A percentile compares a stretch with the other conserved stretches of the same genome.
phyloP scores from a whole-genome alignment of 2,888 invertebrate species.

The Lymantria dispar region DNA sequence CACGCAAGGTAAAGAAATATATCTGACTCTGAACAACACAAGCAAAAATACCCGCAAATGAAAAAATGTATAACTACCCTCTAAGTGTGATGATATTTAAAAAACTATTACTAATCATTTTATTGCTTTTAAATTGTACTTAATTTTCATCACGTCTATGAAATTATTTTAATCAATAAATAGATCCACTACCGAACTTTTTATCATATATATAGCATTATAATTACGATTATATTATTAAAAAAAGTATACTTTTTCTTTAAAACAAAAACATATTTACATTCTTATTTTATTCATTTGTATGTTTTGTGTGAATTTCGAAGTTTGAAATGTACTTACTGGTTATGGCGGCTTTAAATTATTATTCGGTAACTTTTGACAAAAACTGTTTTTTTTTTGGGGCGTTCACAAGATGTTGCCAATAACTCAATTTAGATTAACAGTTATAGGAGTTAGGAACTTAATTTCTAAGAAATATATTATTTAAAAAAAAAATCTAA shows the following conservation, averaged over 20 bases:
- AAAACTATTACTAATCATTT: slow-evolving; percentile 2
- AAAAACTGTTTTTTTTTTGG: no score
- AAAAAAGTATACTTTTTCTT: slow-evolving; percentile 11
- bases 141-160: slow-evolving; percentile 1
- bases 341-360: no score
- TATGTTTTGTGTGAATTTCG: slow-evolving; percentile 28
- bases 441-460: no score
- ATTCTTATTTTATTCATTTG: slow-evolving; percentile 14
- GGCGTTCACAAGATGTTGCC: no score
- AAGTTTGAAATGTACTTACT: no score
- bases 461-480: no score
- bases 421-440: no score
- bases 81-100: background rate
- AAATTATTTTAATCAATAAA: slow-evolving; percentile 3
- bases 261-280: slow-evolving; percentile 32
- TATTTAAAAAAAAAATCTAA: no score
- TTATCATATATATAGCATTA: slow-evolving; percentile 22
- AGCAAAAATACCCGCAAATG: no score
- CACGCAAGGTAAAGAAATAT: no score
- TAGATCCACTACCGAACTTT: slow-evolving; percentile 4
- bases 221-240: slow-evolving; percentile 26
- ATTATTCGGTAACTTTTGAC: no score
- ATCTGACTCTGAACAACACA: no score
- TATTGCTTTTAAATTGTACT: background rate
- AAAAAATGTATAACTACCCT: background rate